Conservation (phyloP, 2,797 vertebrate genomes). For the Pipistrellus pipistrellus region DNA sequence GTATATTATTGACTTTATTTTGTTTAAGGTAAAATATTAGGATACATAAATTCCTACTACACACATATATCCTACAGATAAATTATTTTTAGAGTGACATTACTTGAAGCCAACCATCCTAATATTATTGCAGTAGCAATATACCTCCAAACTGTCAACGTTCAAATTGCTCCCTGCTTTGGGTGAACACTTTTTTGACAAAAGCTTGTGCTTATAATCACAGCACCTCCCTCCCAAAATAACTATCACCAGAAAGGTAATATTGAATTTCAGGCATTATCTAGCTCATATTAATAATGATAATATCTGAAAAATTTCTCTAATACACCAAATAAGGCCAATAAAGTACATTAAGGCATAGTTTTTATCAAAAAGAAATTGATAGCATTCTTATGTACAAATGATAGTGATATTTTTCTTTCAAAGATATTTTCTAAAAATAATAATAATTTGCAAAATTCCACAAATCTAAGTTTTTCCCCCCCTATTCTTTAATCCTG, state of each 20-base stretch:
- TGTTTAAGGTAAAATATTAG: constrained; percentile 25
- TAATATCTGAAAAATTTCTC: background rate
- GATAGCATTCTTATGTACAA: background rate
- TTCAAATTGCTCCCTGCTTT: background rate
- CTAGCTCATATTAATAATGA: background rate
- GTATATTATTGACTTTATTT: constrained; percentile 34
- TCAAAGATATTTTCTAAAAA: background rate
- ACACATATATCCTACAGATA: background rate
- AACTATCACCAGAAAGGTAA: background rate
- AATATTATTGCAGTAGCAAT: background rate
- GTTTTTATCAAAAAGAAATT: background rate
- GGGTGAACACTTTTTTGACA: background rate
- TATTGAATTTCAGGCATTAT: background rate
- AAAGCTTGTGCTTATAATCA: background rate
- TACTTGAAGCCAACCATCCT: background rate
- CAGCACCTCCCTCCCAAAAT: background rate
- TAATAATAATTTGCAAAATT: background rate
- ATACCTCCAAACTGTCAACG: background rate
- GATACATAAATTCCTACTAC: constrained; percentile 10
- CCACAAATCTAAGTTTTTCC: background rate
- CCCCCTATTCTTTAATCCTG: background rate
- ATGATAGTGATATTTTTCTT: background rate
- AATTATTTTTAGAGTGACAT: constrained; percentile 38
- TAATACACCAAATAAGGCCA: background rate
- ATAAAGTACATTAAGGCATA: background rate